Evolutionary conservation across 2,888 invertebrate species (phyloP).

Genomic region (Diploptera punctata): DNA sequence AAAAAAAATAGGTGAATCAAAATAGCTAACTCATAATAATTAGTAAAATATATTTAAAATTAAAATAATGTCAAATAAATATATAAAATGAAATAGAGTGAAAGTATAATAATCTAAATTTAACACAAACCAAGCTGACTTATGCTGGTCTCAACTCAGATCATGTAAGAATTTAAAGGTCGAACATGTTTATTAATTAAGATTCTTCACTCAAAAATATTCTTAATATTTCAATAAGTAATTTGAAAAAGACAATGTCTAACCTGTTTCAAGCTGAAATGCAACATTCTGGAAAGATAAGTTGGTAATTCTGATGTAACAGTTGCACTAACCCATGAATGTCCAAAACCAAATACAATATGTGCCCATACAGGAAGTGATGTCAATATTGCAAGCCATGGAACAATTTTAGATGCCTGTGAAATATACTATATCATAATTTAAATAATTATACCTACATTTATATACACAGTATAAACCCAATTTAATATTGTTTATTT

Average conservation of each 20-base stretch:
- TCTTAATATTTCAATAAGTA: not conserved
- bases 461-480: no score
- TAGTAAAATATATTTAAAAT: not conserved
- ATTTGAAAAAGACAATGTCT: no score
- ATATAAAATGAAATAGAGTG: not conserved
- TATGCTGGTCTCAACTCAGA: not conserved
- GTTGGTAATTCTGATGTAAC: not conserved
- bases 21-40: no score
- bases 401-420: no score
- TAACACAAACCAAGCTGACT: not conserved
- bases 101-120: not conserved
- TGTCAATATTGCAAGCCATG: not conserved
- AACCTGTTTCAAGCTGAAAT: not conserved
- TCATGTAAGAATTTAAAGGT: no score
- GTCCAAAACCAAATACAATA: not conserved
- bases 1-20: no score
- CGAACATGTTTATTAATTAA: not conserved
- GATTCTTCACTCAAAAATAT: not conserved
- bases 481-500: no score
- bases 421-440: no score
- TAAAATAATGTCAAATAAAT: not conserved
- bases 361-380: not conserved
- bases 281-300: not conserved
- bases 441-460: no score
- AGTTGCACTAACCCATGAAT: not conserved